Evolutionary conservation across 2,113 vertebrate species (phyloP).

Genomic region (Perca schrenkii): DNA sequence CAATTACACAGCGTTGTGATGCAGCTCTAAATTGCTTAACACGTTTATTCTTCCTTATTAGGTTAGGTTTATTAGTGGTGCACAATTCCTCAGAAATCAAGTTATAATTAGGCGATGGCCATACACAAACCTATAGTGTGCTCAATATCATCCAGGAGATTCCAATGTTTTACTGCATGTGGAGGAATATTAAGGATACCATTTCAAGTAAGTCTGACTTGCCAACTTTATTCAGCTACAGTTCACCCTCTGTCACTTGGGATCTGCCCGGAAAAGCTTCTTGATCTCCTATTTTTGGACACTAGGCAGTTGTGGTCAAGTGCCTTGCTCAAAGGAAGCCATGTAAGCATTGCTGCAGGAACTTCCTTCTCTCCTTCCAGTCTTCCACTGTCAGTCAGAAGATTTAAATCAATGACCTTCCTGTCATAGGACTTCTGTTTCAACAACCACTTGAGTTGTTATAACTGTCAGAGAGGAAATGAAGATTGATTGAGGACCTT

Average conservation of each 20-base stretch:
- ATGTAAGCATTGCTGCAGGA: neutral
- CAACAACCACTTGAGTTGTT: constrained; percentile 31
- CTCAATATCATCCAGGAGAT: neutral
- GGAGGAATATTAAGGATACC: neutral
- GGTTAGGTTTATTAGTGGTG: neutral
- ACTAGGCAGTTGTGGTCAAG: constrained; percentile 12
- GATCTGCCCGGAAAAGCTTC: neutral
- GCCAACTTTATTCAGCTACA: neutral
- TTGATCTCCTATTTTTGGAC: neutral
- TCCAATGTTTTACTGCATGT: neutral
- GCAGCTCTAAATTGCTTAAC: neutral
- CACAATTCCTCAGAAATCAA: neutral
- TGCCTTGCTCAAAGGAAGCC: constrained; percentile 22
- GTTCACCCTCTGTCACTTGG: neutral
- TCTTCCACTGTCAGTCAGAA: constrained; percentile 16
- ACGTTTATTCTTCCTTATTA: neutral
- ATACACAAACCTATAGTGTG: neutral
- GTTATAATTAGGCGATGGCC: neutral
- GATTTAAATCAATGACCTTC: constrained; percentile 3
- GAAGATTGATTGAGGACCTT: constrained; percentile 38
- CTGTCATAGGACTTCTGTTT: neutral
- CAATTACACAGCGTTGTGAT: neutral
- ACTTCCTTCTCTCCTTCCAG: constrained; percentile 10
- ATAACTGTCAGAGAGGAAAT: constrained; percentile 45
- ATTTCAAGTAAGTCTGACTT: neutral